Evolutionary conservation across 2,888 invertebrate genomes (phyloP), one percentile per base, ranked within the genome.

Genomic region (Drosophila hamatofila): DNA sequence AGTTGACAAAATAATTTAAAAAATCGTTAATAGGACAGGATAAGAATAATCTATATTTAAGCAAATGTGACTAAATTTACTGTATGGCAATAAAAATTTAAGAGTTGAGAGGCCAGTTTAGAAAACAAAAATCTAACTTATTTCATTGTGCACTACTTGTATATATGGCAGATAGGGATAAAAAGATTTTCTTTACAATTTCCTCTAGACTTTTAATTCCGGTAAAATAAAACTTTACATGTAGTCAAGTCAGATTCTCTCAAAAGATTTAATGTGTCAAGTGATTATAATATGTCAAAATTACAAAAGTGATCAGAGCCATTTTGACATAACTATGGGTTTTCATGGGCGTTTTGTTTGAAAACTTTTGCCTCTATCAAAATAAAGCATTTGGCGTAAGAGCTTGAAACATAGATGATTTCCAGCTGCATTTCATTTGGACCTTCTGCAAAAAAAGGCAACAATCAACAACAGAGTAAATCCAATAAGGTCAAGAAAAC

Each of bases 321-420:
- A 58, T 77, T 69, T 55, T 46, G 30, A 52, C 74, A 52, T 68
- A 70, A 66, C 58, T 74, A 59, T 65, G 62, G 39, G 64, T 80
- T 67, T 70, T 72, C 64, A 58, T 65, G 49, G 59, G 14, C 21
- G 63, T 62, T 79, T 75, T 66, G 61, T 58, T 71, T 57, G 51
- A 6, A 73, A 85, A 73, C 59, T 86, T 71, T 71, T 54, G 55
- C 65, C 59, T 52, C 54, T 74, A 57, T 12, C 54, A 67, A 49
- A 81, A 66, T 57, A 56, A 67, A 44, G 74, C 78, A 46, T 58
- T 2, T 27, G 55, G 81, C 41, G 56, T 68, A 73, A 68, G 70
- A 75, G 9, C 12, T 39, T 11, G 39, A 18, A 25, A n/a, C 2
- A 51, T 16, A 16, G 21, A 35, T 51, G 21, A 33, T 33, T 33